Evolutionary conservation across 2,113 vertebrate species (phyloP), one percentile per base, ranked within the genome.

Genomic region (Oreochromis spilurus): DNA sequence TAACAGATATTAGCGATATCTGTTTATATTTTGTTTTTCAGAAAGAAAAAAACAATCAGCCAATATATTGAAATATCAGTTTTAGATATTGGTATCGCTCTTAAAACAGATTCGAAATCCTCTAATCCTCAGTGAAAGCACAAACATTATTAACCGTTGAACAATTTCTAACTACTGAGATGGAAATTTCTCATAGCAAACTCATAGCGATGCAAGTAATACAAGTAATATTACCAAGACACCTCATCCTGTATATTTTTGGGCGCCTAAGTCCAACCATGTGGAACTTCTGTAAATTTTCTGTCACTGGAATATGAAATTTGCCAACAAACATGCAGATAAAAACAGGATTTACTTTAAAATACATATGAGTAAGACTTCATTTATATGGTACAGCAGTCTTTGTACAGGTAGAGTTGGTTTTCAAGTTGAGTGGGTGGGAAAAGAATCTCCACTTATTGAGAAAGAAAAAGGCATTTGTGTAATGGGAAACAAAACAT

Each of bases 401-500:
- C 16, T 54, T 36, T 65, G 80, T 11, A 29, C 36, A 90, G 85
- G 80, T 82, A 8, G 83, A 85, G 4, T 80, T 81, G 82, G 58
- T 88, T 91, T 92, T 86, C 45, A 78, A 82, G 79, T 85, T 24
- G 38, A 84, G 26, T 70, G 81, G 67, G 52, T n/a, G 19, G 26
- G 72, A 38, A 77, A 92, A 85, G 36, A 91, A 57, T 65, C 43
- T 86, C 81, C 40, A 62, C 79, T 85, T 67, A 57, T 17, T 70
- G 48, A 16, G 60, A 52, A 87, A 72, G 24, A 31, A 83, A 90
- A 90, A 80, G 29, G 60, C 85, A 93, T 94, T 94, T 87, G 85
- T 40, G 34, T 85, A 58, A 91, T 91, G 87, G 82, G 82, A 93
- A 95, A 91, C 82, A 87, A 91, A 93, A 92, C 84, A 86, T 34